phyloP scores from a whole-genome alignment of 2,797 vertebrate genomes.

The Geotrypetes seraphini region DNA sequence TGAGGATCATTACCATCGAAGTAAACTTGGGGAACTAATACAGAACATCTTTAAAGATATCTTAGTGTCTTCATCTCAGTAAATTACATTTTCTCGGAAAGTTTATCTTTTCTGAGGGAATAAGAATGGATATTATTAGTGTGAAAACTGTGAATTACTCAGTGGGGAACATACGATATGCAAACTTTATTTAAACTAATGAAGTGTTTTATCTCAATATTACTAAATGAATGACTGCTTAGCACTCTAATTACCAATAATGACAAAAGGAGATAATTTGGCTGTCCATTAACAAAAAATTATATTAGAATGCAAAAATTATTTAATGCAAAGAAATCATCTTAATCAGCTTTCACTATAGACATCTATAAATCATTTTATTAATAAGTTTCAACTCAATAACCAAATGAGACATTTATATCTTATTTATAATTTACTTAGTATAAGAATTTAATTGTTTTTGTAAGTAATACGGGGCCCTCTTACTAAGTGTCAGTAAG shows the following conservation, averaged over 20 bases:
- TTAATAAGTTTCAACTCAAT: conserved; percentile 33
- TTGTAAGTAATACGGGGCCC: conserved; percentile 10
- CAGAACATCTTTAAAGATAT: too few species aligned
- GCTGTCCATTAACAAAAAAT: conserved; percentile 8
- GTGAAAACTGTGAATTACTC: conserved; percentile 1
- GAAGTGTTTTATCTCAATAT: conserved; percentile 31
- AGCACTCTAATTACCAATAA: conserved; percentile 31
- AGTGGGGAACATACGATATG: conserved; percentile 12
- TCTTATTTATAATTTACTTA: conserved; percentile 26
- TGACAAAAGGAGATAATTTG: conserved; percentile 36
- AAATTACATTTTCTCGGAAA: too few species aligned
- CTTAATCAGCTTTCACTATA: conserved; percentile 33
- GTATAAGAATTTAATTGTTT: conserved; percentile 23
- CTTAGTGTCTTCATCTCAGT: too few species aligned
- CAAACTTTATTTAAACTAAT: conserved; percentile 33
- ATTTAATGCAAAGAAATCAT: conserved; percentile 35
- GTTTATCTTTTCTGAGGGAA: too few species aligned
- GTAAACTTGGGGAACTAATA: too few species aligned
- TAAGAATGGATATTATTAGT: too few species aligned
- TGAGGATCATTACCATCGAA: too few species aligned
- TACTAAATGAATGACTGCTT: conserved; percentile 32
- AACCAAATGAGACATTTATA: conserved; percentile 21
- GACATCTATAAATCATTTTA: conserved; percentile 24
- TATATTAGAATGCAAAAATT: conserved; percentile 25
- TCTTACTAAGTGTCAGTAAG: too few species aligned